Base-by-base conservation (phyloP, 2,888 invertebrate genomes). In the Drosophila rellima region DNA sequence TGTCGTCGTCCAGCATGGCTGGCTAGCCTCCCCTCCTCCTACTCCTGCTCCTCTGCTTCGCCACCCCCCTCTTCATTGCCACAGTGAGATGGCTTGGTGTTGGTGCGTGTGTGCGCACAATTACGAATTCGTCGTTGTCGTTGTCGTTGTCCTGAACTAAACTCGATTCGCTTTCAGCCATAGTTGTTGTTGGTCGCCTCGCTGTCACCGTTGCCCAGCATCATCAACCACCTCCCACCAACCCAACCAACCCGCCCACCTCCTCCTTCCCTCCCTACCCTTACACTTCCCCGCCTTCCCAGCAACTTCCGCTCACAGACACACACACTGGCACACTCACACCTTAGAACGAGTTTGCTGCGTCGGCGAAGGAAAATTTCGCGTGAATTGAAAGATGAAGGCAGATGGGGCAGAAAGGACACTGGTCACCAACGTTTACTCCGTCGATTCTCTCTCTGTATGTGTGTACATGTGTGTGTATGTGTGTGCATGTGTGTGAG, bases 351-450 rank as follows among this genome's bases (percentile, higher is more conserved):
- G 64, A 48, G 31, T 33, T 48, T 55, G 47, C 70, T 65, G 64
- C 56, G 69, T 70, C 54, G 63, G 73, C 73, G 74, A 89, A 89
- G 86, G 78, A 89, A 88, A 89, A 78, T 85, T 89, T 86, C 89
- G 86, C 86, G 86, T 82, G 88, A 88, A 89, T 89, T 88, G 88
- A 88, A 89, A 85, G 88, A 88, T 82, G 88, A 89, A 88, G 89
- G 88, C 80, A 74, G 68, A 77, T 72, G 81, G 68, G 80, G 68
- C 77, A 70, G 87, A 76, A 69, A 70, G 87, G 80, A 69, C 78
- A 67, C 50, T 82, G 89, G 89, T 80, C 88, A 78, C 70, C 77
- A 72, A 33, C 48, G 13, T 48, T 18, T 55, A 62, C 65, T 47
- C 40, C 45, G 52, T 55, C 42, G 55, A 44, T 64, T 59, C 47